A percentile compares a stretch with the other conserved stretches of the same genome.
These are phyloP conservation scores for Aeoliscus strigatus DNA, from an alignment of 2,797 vertebrate genomes.

Conservation along the genomic window DNA sequence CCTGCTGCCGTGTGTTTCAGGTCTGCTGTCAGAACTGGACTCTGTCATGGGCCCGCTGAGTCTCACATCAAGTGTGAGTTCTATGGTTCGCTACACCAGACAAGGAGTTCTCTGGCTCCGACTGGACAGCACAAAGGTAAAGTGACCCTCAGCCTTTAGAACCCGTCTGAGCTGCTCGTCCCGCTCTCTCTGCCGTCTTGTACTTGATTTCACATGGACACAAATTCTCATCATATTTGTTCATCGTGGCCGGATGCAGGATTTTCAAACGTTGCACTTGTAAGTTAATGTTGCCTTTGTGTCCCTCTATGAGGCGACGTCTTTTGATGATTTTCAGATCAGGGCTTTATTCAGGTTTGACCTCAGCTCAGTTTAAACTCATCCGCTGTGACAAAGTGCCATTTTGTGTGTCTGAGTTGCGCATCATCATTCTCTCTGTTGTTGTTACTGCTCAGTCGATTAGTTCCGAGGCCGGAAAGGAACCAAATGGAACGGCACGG, in stretches of 20 bases:
- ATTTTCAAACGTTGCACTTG: conserved; percentile 17
- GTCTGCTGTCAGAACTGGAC: conserved; percentile 83
- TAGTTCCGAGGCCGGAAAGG: conserved; percentile 1
- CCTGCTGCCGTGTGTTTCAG: conserved; percentile 71
- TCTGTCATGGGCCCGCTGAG: conserved; percentile 71
- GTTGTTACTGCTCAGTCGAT: conserved; percentile 10
- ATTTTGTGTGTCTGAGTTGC: conserved; percentile 7
- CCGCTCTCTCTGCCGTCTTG: neutral
- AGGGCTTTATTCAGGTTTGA: conserved; percentile 8
- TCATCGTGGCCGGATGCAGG: neutral
- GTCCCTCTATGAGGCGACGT: conserved; percentile 6
- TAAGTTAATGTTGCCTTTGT: neutral
- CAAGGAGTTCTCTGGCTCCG: conserved; percentile 88
- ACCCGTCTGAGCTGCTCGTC: conserved; percentile 5
- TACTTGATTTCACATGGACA: conserved; percentile 1
- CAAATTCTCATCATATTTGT: conserved; percentile 7
- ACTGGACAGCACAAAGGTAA: conserved; percentile 74
- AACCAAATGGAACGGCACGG: no score
- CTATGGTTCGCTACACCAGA: conserved; percentile 82
- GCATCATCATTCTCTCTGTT: conserved; percentile 27
- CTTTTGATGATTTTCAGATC: neutral
- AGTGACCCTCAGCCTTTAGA: conserved; percentile 43
- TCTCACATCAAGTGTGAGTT: conserved; percentile 79
- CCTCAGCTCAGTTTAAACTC: conserved; percentile 1
- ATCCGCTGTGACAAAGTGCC: conserved; percentile 19